phyloP scores from a whole-genome alignment of 2,888 invertebrate genomes.

The Pasiphila rectangulata region DNA sequence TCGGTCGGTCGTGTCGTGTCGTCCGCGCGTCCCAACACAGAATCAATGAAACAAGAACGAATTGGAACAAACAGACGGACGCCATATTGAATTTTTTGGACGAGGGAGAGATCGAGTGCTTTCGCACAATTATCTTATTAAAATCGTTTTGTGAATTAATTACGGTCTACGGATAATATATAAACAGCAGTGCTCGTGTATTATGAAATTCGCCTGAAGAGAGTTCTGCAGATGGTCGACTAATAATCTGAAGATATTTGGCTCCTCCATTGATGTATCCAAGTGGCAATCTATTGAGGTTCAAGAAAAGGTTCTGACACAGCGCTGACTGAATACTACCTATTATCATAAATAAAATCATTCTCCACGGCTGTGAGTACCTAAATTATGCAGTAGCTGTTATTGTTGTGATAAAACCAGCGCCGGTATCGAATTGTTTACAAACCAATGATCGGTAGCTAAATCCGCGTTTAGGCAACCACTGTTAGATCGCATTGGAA shows the following conservation, averaged over 20 bases:
- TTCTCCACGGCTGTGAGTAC: slow-evolving; percentile 10
- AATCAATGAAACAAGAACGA: too few relatives aligned
- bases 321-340: slow-evolving; percentile 14
- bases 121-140: slow-evolving; percentile 47
- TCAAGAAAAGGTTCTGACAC: slow-evolving; percentile 54
- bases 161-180: not conserved
- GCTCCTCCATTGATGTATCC: slow-evolving; percentile 65
- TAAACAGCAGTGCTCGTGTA: not conserved
- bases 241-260: slow-evolving; percentile 41
- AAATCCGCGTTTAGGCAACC: not conserved
- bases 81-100: slow-evolving; percentile 61
- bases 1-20: too few relatives aligned
- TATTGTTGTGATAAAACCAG: slow-evolving; percentile 19
- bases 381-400: slow-evolving; percentile 2
- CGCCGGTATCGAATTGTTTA: slow-evolving; percentile 34
- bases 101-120: slow-evolving; percentile 49
- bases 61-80: too few relatives aligned
- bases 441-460: slow-evolving; percentile 6
- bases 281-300: slow-evolving; percentile 46
- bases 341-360: slow-evolving; percentile 1
- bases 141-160: slow-evolving; percentile 20
- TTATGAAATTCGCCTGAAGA: not conserved
- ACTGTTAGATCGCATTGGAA: not conserved
- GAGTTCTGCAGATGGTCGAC: slow-evolving; percentile 26
- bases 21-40: slow-evolving; percentile 20